phyloP scores from a whole-genome alignment of 2,113 vertebrate species.

The Agelaius tricolor region DNA sequence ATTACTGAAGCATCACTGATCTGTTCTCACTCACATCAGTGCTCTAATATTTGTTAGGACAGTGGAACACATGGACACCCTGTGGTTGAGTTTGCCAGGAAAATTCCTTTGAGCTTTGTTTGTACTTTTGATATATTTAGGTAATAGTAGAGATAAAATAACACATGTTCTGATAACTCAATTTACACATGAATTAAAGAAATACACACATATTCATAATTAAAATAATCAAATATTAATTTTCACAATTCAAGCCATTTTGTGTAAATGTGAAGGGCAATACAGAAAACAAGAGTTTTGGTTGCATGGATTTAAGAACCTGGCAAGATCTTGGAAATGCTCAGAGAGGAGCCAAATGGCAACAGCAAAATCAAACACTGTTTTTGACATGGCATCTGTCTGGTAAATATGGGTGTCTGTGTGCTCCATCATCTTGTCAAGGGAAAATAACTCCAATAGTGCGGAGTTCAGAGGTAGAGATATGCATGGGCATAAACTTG shows the following conservation, averaged over 20 bases:
- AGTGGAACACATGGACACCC: not conserved
- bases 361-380: not conserved
- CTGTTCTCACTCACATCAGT: not conserved
- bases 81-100: not conserved
- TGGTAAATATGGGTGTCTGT: not conserved
- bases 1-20: not conserved
- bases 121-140: not conserved
- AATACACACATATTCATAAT: accelerated
- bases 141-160: not conserved
- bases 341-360: not conserved
- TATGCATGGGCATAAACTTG: not conserved
- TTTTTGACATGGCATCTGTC: not conserved
- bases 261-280: not conserved
- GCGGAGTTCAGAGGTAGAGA: not conserved
- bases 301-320: not conserved
- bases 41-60: not conserved
- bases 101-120: not conserved
- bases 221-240: not conserved
- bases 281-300: not conserved
- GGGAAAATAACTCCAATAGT: not conserved
- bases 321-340: not conserved
- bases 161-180: not conserved
- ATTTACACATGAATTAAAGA: not conserved
- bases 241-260: not conserved
- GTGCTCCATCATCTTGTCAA: not conserved